phyloP scores from a whole-genome alignment of 2,113 vertebrate species.

The Phoenicopterus ruber region DNA sequence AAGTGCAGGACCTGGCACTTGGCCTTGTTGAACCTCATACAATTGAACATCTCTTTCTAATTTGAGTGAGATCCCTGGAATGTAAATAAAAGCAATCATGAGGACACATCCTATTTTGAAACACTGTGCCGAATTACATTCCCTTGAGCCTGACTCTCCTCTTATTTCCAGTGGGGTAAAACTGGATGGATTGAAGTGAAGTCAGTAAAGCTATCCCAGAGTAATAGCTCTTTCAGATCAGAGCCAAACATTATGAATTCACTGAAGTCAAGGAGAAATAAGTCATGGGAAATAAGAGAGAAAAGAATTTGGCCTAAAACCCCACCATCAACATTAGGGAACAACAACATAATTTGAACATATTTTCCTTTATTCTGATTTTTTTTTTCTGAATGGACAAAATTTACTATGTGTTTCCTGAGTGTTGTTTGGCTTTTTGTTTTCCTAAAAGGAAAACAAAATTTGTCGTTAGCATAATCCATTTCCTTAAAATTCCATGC shows the following conservation, averaged over 20 bases:
- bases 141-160: background rate
- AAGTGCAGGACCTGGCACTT: no score
- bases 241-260: background rate
- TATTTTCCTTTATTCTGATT: background rate
- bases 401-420: background rate
- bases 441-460: background rate
- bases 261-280: background rate
- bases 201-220: no score
- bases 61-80: background rate
- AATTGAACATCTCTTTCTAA: background rate
- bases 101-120: background rate
- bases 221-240: background rate
- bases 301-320: background rate
- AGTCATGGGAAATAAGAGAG: background rate
- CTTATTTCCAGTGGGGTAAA: background rate
- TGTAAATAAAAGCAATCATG: background rate
- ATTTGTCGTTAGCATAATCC: background rate
- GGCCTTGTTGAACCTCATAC: no score
- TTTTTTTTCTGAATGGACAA: background rate
- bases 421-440: background rate
- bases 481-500: background rate
- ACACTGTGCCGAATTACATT: background rate
- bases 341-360: background rate
- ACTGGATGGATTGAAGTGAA: background rate
- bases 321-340: background rate